Conservation (phyloP, 2,888 invertebrate genomes). For the Zhengitettix transpicula region DNA sequence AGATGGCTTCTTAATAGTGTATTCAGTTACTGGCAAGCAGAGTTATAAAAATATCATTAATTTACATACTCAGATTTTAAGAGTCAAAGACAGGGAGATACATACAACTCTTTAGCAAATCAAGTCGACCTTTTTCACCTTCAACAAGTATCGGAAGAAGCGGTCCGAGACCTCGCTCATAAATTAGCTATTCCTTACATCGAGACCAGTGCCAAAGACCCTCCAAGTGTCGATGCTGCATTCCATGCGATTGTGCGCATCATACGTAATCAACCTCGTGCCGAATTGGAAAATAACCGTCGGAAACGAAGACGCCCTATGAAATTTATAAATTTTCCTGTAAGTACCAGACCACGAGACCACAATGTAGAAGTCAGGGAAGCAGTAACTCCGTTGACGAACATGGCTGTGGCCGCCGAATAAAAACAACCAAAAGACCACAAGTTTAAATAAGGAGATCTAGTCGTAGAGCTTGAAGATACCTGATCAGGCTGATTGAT, state of each 20-base stretch:
- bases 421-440: too few species aligned
- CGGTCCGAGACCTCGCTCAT: slow-evolving; percentile 63
- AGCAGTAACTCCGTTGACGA: too few species aligned
- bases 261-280: slow-evolving; percentile 57
- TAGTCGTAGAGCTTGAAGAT: too few species aligned
- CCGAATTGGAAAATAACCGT: slow-evolving; percentile 45
- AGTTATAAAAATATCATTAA: slow-evolving; percentile 76
- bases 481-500: too few species aligned
- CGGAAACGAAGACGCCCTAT: slow-evolving; percentile 35
- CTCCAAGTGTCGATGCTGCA: slow-evolving; percentile 77
- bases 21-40: slow-evolving; percentile 81
- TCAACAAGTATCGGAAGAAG: slow-evolving; percentile 64
- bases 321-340: too few species aligned
- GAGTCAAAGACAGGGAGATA: slow-evolving; percentile 73
- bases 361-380: too few species aligned
- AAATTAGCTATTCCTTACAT: slow-evolving; percentile 62
- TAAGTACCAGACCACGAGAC: too few species aligned
- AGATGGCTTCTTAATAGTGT: slow-evolving; percentile 83
- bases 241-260: slow-evolving; percentile 77
- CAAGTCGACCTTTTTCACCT: slow-evolving; percentile 77
- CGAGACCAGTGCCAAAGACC: slow-evolving; percentile 85
- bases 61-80: slow-evolving; percentile 77
- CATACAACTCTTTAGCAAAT: slow-evolving; percentile 42
- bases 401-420: too few species aligned
- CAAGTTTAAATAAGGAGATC: too few species aligned